phyloP scores from a whole-genome alignment of 2,888 invertebrate genomes.

The Metopia argyrocephala region DNA sequence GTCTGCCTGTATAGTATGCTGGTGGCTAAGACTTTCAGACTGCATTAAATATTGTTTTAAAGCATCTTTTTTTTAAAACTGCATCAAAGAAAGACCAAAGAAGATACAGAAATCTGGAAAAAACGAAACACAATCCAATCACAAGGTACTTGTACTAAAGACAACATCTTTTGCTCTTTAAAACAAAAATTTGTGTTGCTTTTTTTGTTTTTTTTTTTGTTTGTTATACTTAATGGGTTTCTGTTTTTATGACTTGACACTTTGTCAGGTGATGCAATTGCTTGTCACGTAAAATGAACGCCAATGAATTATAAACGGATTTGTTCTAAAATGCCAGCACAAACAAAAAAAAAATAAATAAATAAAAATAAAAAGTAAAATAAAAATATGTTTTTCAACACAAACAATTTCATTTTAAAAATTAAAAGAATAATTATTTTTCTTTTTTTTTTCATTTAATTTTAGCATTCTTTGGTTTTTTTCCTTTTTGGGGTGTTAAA shows the following conservation, averaged over 20 bases:
- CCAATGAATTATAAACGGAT: slow-evolving; percentile 47
- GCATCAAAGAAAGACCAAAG: neutral
- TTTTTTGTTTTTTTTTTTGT: neutral
- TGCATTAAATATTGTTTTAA: slow-evolving; percentile 28
- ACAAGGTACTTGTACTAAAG: neutral
- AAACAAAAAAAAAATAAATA: neutral
- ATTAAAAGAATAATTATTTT: no score
- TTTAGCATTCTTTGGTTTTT: neutral
- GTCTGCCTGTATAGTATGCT: no score
- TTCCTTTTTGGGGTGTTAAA: slow-evolving; percentile 1
- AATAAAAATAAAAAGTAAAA: no score
- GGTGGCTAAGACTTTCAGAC: neutral
- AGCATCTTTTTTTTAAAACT: slow-evolving; percentile 21
- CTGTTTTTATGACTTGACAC: slow-evolving; percentile 49
- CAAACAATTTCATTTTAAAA: no score
- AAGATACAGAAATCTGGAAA: no score
- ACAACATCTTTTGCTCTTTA: slow-evolving; percentile 8
- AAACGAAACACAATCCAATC: neutral
- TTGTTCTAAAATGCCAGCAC: slow-evolving; percentile 29
- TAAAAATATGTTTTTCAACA: no score
- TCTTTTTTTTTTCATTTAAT: neutral
- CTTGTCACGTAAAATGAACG: slow-evolving; percentile 48
- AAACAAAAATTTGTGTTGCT: neutral
- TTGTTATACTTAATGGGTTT: slow-evolving; percentile 43
- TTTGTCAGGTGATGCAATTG: slow-evolving; percentile 58